Conservation (phyloP, 1,140 invertebrate species). For the Philotrypesis tridentata region DNA sequence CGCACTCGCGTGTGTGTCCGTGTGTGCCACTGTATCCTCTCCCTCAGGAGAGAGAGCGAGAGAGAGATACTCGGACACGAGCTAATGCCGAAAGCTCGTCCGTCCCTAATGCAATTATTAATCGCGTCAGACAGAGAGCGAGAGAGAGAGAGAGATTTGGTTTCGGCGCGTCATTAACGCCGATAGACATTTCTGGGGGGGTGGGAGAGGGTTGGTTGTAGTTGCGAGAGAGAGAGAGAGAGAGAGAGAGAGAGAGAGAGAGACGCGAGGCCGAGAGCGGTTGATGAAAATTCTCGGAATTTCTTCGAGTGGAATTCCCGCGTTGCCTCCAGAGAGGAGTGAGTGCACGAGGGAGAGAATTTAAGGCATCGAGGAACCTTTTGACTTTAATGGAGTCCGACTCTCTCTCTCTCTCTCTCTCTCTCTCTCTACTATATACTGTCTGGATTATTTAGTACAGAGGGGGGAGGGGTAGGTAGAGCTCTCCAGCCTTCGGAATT, state of each 20-base stretch:
- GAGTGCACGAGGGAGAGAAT: background rate
- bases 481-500: background rate
- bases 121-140: background rate
- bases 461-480: too few species aligned
- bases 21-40: background rate
- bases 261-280: background rate
- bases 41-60: too few species aligned
- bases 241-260: too few species aligned
- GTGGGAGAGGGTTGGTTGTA: too few species aligned
- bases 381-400: background rate
- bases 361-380: background rate
- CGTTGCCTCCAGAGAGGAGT: too few species aligned
- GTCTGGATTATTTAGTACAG: background rate
- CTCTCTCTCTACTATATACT: too few species aligned
- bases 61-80: background rate
- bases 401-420: too few species aligned
- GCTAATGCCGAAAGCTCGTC: background rate
- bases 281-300: conserved; percentile 4
- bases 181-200: too few species aligned
- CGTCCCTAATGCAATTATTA: background rate
- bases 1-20: too few species aligned
- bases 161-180: background rate
- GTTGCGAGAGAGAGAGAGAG: too few species aligned
- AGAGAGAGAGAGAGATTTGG: too few species aligned
- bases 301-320: background rate